Base-by-base conservation (phyloP, 1,140 invertebrate species). In the Drosophila ogumai region DNA sequence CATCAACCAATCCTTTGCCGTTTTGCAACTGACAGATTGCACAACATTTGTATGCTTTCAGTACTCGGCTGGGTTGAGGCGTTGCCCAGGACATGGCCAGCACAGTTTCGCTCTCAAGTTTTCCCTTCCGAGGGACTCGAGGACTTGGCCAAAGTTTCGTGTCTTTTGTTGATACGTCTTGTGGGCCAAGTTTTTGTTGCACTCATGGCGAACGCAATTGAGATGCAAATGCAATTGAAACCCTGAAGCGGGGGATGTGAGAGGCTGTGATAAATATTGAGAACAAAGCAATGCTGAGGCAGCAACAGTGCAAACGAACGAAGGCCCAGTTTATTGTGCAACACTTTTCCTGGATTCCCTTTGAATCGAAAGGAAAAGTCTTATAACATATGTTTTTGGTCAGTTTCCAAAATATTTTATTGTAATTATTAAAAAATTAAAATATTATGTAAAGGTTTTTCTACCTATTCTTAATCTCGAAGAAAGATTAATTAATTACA, bases 171-270 rank as follows among this genome's bases (percentile, higher is more conserved):
- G 31, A 36, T 50, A 50, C 15, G 40, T 44, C 43, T 49, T 63
- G 41, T 17, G 19, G 36, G 38, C 50, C 49, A 77, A 85, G 67
- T 63, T 85, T 80, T 63, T 66, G 61, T 66, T 61, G 54, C n/a
- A 58, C 41, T 44, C 49, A 6, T 41, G 36, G n/a, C 54, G 61
- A 79, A 77, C 43, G 84, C 84, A 88, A 82, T 86, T 71, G 71
- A 71, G 71, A 86, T 86, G 75, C 71, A 88, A 87, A 87, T 88
- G 75, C 84, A 80, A 40, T 79, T 74, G 82, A 36, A 56, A 54
- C n/a, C 10, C 10, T 1, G 10, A 25, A n/a, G 22, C 12, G 5
- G 25, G 36, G 31, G 8, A 25, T 15, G 22, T 38, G 41, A 17
- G 0, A 38, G 36, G 19, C 19, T 12, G 47, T 46, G 28, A 64